Evolutionary conservation across 2,113 vertebrate genomes (phyloP).

Genomic region (Gallinago media): DNA sequence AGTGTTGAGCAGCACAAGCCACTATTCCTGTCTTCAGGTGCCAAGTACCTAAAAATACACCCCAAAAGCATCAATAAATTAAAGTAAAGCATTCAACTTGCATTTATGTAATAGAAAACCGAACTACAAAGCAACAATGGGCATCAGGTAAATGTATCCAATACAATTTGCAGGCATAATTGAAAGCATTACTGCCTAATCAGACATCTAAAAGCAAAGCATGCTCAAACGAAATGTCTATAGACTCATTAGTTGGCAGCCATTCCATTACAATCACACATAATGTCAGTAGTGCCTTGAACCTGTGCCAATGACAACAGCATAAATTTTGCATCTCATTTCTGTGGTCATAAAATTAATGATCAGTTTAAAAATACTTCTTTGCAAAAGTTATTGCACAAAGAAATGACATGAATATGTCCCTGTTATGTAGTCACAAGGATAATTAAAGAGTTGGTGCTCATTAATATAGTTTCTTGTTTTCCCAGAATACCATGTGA

Average conservation of each 20-base stretch:
- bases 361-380: slow-evolving; percentile 88
- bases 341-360: slow-evolving; percentile 87
- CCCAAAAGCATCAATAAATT: slow-evolving; percentile 73
- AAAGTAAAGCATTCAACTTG: slow-evolving; percentile 72
- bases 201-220: slow-evolving; percentile 85
- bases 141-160: slow-evolving; percentile 81
- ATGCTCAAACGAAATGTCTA: slow-evolving; percentile 82
- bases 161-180: slow-evolving; percentile 82
- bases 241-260: slow-evolving; percentile 84
- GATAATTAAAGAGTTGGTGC: slow-evolving; percentile 80
- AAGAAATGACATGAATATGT: slow-evolving; percentile 80
- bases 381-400: slow-evolving; percentile 84
- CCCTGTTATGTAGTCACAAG: slow-evolving; percentile 79
- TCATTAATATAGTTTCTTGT: slow-evolving; percentile 79
- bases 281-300: slow-evolving; percentile 83
- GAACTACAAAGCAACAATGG: slow-evolving; percentile 76
- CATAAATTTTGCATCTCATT: slow-evolving; percentile 88
- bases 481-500: slow-evolving; percentile 73
- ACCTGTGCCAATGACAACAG: slow-evolving; percentile 85
- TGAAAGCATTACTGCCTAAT: slow-evolving; percentile 86
- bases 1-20: slow-evolving; percentile 70
- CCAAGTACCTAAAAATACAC: slow-evolving; percentile 67
- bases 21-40: slow-evolving; percentile 41
- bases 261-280: slow-evolving; percentile 84
- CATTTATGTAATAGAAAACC: slow-evolving; percentile 76